Base-by-base conservation (phyloP, 2,888 invertebrate species). In the Noctua fimbriata region DNA sequence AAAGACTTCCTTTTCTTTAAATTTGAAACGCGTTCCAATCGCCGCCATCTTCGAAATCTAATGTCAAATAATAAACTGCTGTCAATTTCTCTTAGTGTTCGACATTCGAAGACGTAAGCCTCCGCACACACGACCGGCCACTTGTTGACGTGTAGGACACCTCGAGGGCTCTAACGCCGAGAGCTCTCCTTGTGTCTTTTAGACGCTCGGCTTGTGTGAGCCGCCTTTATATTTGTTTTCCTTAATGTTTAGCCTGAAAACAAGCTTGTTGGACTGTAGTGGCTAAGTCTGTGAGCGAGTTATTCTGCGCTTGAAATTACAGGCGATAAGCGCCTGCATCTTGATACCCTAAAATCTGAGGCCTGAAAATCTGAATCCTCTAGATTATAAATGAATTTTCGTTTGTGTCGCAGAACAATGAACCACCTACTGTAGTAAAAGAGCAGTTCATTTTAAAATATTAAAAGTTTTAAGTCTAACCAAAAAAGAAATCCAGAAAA, bases 181-280 rank as follows among this genome's bases (percentile, higher is more conserved):
- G 96, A 90, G 95, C 93, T 89, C 94, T 95, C 89, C 91, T 92
- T 89, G 87, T 92, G 93, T 94, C 95, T 95, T 94, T 95, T 93
- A 93, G 90, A 92, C 78, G 91, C 89, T 90, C 90, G 89, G 65
- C 73, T 86, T 28, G 73, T 84, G 69, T 86, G 72, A 76, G 66
- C 77, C 44, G 76, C 79, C 81, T 86, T 88, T 78, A 87, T 76
- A 82, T 80, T 79, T 77, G 83, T 85, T 85, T 86, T 84, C 83
- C 88, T 86, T 90, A 81, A 79, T 70, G 69, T 80, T 75, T 78
- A 78, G 36, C 60, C 49, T 36, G 70, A 52, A 80, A 70, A 84
- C 78, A 69, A 65, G 52, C 60, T 72, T 73, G 71, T 74, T 74
- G 28, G 14, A 52, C 49, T 75, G 1, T 41, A 69, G 14, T 49